Conservation (phyloP, 2,888 invertebrate species). For the Trilocha varians region DNA sequence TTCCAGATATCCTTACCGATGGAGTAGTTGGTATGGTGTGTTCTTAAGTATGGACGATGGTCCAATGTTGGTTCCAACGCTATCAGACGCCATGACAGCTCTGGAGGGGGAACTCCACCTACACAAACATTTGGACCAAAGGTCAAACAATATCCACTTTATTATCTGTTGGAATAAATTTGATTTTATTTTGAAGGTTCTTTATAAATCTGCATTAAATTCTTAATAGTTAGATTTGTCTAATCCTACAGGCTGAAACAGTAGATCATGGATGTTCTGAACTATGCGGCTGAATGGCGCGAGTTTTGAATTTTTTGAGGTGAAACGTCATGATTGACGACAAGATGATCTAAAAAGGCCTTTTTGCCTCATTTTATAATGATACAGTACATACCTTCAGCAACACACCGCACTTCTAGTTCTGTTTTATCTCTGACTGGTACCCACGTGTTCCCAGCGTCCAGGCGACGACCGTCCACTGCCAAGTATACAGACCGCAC, state of each 20-base stretch:
- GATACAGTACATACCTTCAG: slow-evolving; percentile 88
- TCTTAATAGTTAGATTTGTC: too few relatives aligned
- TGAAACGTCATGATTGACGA: too few relatives aligned
- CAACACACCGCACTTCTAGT: slow-evolving; percentile 87
- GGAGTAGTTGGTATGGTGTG: slow-evolving; percentile 67
- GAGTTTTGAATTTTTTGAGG: too few relatives aligned
- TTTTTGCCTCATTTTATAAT: too few relatives aligned
- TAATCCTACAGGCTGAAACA: too few relatives aligned
- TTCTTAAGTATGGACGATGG: slow-evolving; percentile 67
- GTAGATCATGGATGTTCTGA: too few relatives aligned
- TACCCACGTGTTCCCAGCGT: slow-evolving; percentile 90
- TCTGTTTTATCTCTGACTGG: slow-evolving; percentile 90
- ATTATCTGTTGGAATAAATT: too few relatives aligned
- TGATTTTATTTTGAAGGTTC: too few relatives aligned
- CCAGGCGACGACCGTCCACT: slow-evolving; percentile 87
- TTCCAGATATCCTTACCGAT: slow-evolving; percentile 32
- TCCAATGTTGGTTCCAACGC: slow-evolving; percentile 70
- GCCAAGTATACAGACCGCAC: slow-evolving; percentile 89
- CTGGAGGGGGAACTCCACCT: slow-evolving; percentile 77
- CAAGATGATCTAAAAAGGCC: too few relatives aligned
- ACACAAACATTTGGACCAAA: slow-evolving; percentile 10
- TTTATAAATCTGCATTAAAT: too few relatives aligned
- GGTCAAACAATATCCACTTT: too few relatives aligned
- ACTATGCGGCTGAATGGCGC: too few relatives aligned
- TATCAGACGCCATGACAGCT: slow-evolving; percentile 70